These are phyloP conservation scores for Tauraco erythrolophus DNA, from an alignment of 2,113 vertebrate genomes.

Conservation along the genomic window DNA sequence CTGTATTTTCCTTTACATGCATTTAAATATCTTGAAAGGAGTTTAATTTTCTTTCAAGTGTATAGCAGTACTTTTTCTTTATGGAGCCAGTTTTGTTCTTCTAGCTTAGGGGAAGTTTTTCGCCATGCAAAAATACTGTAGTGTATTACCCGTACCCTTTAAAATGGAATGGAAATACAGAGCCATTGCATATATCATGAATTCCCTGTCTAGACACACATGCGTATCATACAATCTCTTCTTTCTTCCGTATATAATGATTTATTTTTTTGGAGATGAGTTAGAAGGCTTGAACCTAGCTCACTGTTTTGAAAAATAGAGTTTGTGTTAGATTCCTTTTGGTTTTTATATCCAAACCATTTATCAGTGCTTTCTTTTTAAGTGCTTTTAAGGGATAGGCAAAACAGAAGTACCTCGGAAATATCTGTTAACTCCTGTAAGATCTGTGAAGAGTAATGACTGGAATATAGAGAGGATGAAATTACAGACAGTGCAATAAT, in stretches of 20 bases:
- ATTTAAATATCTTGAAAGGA: neutral
- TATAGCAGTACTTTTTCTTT: neutral
- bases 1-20: neutral
- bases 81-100: neutral
- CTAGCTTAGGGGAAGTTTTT: neutral
- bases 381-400: neutral
- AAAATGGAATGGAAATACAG: neutral
- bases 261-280: neutral
- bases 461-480: neutral
- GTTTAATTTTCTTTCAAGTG: neutral
- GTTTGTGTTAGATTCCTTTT: neutral
- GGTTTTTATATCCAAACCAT: neutral
- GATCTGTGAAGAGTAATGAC: neutral
- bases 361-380: neutral
- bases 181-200: rapidly evolving
- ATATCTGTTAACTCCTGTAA: neutral
- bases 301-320: neutral
- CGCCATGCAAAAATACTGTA: rapidly evolving
- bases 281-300: neutral
- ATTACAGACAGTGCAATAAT: neutral
- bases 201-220: neutral
- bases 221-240: rapidly evolving
- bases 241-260: neutral
- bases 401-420: neutral
- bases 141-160: rapidly evolving